Evolutionary conservation across 2,888 invertebrate species (phyloP).

Genomic region (Seira ritae): DNA sequence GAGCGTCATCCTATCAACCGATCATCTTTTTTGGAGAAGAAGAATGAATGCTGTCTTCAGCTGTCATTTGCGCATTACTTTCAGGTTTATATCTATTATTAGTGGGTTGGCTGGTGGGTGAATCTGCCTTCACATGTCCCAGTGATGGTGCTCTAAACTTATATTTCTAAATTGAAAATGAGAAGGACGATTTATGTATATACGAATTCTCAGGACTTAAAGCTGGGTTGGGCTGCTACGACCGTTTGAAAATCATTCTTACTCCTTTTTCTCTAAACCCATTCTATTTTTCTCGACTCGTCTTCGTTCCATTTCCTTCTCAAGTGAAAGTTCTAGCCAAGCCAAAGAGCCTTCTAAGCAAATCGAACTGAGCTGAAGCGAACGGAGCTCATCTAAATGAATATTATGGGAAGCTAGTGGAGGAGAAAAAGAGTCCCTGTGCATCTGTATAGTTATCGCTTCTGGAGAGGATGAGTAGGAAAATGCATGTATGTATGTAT

Average conservation of each 20-base stretch:
- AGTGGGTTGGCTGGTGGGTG: not conserved
- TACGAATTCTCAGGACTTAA: too few species aligned
- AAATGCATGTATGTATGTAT: not conserved
- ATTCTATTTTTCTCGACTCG: not conserved
- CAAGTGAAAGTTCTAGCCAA: conserved; percentile 1
- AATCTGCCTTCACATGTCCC: too few species aligned
- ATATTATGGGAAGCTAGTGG: not conserved
- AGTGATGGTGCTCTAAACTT: too few species aligned
- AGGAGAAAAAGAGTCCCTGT: not conserved
- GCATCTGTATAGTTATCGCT: conserved; percentile 7
- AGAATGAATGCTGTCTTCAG: conserved; percentile 21
- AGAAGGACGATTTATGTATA: too few species aligned
- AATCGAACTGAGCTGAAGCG: too few species aligned
- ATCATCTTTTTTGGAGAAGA: conserved; percentile 3
- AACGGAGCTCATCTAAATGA: not conserved
- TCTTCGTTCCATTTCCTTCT: not conserved
- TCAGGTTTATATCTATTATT: conserved; percentile 6
- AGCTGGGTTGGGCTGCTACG: not conserved
- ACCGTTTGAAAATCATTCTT: conserved; percentile 5
- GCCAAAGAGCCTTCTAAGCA: not conserved
- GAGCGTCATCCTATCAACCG: conserved; percentile 4
- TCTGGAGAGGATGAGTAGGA: not conserved
- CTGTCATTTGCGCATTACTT: conserved; percentile 15
- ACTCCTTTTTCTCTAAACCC: not conserved
- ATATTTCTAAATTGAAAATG: too few species aligned